Evolutionary conservation across 2,888 invertebrate species (phyloP).

Genomic region (Apotomis capreana): DNA sequence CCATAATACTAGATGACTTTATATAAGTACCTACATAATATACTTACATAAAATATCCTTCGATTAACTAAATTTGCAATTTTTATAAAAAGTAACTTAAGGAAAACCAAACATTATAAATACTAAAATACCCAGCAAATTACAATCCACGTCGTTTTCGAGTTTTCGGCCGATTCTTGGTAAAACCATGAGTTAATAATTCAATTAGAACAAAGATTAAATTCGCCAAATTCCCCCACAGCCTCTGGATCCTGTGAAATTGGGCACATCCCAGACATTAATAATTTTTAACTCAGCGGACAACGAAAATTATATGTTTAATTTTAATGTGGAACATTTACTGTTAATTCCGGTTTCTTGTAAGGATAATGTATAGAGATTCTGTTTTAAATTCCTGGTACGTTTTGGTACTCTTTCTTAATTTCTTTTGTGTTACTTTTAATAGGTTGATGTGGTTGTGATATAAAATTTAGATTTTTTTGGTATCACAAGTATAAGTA

Average conservation of each 20-base stretch:
- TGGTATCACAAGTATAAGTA: too few species aligned
- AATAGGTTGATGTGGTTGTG: not conserved
- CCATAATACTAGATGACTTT: too few species aligned
- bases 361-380: not conserved
- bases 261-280: slow-evolving; percentile 12
- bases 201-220: slow-evolving; percentile 13
- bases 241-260: slow-evolving; percentile 8
- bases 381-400: not conserved
- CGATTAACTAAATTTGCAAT: too few species aligned
- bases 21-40: too few species aligned
- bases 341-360: slow-evolving; percentile 15
- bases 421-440: not conserved
- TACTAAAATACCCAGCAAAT: not conserved
- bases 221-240: slow-evolving; percentile 11
- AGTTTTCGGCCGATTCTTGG: slow-evolving; percentile 4
- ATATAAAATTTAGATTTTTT: not conserved
- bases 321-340: slow-evolving; percentile 16
- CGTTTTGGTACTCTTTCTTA: not conserved
- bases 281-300: slow-evolving; percentile 28
- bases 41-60: too few species aligned
- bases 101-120: too few species aligned
- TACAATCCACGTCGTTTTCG: not conserved
- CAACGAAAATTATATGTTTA: slow-evolving; percentile 21
- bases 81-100: too few species aligned
- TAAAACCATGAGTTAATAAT: slow-evolving; percentile 21